phyloP scores from a whole-genome alignment of 2,797 vertebrate species.

The Cetoscarus ocellatus region DNA sequence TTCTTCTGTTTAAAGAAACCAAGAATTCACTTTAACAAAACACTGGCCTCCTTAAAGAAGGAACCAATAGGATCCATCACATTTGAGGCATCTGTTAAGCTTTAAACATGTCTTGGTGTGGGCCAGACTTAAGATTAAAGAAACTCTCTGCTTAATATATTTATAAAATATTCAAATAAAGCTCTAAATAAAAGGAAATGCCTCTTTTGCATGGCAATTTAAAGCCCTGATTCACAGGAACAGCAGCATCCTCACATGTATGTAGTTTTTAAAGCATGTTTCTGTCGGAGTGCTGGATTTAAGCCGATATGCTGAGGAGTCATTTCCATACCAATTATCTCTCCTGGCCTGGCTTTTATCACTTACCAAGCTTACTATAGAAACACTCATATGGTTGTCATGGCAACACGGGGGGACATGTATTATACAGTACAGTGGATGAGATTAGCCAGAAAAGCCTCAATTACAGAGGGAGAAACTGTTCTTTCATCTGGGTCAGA shows the following conservation, averaged over 20 bases:
- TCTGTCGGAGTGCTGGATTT: background rate
- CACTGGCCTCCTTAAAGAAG: too few species aligned
- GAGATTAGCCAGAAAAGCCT: slow-evolving; percentile 37
- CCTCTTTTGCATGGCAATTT: too few species aligned
- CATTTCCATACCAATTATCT: slow-evolving; percentile 41
- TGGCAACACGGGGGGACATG: slow-evolving; percentile 20
- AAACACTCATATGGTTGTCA: slow-evolving; percentile 35
- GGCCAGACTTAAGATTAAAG: too few species aligned
- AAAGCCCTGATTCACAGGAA: background rate
- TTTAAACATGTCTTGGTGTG: too few species aligned
- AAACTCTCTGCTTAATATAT: too few species aligned
- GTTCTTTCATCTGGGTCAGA: slow-evolving; percentile 2
- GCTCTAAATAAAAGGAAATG: background rate
- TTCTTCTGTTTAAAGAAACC: too few species aligned
- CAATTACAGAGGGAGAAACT: slow-evolving; percentile 1
- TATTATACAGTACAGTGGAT: background rate
- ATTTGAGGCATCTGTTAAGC: too few species aligned
- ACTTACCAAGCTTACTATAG: slow-evolving; percentile 14
- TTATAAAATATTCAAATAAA: background rate
- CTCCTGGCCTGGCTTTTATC: slow-evolving; percentile 24
- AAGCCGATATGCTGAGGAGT: slow-evolving; percentile 10
- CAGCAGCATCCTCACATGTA: background rate
- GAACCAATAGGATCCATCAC: too few species aligned
- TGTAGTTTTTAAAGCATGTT: background rate
- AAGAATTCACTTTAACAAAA: too few species aligned